These are phyloP conservation scores for Caerostris extrusa DNA, from an alignment of 1,140 invertebrate genomes.

Conservation along the genomic window DNA sequence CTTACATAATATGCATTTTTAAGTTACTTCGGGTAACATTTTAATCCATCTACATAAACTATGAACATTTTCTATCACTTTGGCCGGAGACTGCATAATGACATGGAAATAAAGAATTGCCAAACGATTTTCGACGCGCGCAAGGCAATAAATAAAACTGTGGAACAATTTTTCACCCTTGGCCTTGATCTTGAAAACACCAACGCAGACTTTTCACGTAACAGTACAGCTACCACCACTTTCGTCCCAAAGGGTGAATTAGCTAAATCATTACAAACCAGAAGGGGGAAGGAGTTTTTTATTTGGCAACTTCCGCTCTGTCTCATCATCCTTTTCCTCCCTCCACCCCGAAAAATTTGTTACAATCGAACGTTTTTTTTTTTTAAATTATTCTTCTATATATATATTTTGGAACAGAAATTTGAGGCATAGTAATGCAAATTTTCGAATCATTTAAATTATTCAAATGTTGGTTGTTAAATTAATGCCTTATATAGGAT, in stretches of 20 bases:
- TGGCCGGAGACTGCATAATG: not conserved
- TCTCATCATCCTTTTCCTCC: no score
- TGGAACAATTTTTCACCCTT: constrained; percentile 9
- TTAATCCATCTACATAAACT: not conserved
- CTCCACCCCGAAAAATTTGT: no score
- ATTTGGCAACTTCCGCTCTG: not conserved
- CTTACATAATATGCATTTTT: no score
- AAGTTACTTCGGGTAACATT: not conserved
- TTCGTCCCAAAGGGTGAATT: not conserved
- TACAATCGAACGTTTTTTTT: no score
- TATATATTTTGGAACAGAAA: no score
- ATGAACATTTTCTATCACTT: not conserved
- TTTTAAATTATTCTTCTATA: no score
- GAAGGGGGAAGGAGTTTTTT: not conserved
- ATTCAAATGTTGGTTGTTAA: no score
- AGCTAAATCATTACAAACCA: not conserved
- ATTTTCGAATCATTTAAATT: no score
- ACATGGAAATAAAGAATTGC: not conserved
- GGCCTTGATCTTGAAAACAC: constrained; percentile 8
- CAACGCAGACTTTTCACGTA: not conserved
- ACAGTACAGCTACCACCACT: constrained; percentile 3
- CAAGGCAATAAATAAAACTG: not conserved
- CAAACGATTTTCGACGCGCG: not conserved
- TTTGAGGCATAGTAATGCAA: no score
- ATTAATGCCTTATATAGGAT: no score